A percentile compares a stretch with the other conserved stretches of the same genome.
Evolutionary conservation across 2,113 vertebrate genomes (phyloP).

Genomic region (Syrmaticus mikado): DNA sequence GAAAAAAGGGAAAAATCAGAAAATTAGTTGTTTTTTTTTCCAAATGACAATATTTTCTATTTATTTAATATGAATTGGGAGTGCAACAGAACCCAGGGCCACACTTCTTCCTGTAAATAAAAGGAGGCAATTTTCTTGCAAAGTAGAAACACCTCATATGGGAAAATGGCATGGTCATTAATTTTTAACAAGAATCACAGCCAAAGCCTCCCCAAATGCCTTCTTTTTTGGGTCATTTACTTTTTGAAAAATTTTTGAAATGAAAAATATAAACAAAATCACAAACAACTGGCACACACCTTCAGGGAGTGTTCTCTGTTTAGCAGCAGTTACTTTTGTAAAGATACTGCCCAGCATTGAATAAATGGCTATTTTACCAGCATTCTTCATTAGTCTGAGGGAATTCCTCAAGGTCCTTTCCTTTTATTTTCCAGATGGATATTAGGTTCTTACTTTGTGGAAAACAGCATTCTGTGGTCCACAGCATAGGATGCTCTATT

Average conservation of each 20-base stretch:
- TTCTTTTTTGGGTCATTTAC: background rate
- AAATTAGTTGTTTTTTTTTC: background rate
- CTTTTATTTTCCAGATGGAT: background rate
- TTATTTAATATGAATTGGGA: conserved; percentile 19
- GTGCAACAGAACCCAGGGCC: background rate
- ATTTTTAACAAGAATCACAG: background rate
- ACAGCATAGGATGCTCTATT: background rate
- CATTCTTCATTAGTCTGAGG: background rate
- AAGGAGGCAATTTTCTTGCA: background rate
- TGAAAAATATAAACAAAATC: background rate
- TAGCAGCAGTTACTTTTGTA: background rate
- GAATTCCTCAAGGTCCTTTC: background rate
- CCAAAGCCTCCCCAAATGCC: accelerated
- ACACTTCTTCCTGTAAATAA: background rate
- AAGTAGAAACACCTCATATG: background rate
- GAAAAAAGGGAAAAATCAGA: background rate
- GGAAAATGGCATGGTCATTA: background rate
- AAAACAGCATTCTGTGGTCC: background rate
- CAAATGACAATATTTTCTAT: background rate
- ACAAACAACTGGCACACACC: background rate
- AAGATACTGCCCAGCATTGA: background rate
- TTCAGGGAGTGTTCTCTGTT: background rate
- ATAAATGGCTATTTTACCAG: background rate
- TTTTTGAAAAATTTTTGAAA: background rate
- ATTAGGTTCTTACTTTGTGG: background rate